Percentiles rank a stretch among this genome's conserved stretches.
Evolutionary conservation across 37 sponge, comb jelly and placozoan genomes (phyloP).

Genomic region (Oopsacas minuta): DNA sequence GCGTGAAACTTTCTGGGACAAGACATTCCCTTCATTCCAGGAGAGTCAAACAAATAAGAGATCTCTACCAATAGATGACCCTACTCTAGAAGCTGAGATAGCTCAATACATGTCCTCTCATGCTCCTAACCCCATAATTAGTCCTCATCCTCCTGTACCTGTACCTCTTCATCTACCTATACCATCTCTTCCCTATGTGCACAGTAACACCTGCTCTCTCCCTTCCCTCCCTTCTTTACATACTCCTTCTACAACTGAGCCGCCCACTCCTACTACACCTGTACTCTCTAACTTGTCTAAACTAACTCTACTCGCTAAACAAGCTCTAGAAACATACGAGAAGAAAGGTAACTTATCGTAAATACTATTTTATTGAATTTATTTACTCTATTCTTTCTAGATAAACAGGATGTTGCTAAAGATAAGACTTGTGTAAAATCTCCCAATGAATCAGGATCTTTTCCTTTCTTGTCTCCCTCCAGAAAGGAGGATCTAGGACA

Average conservation of each 20-base stretch:
- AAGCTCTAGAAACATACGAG: neutral
- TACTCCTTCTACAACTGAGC: neutral
- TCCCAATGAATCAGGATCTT: neutral
- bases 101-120: neutral
- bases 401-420: neutral
- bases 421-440: neutral
- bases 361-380: neutral
- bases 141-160: neutral
- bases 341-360: neutral
- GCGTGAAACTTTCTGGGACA: constrained; percentile 3
- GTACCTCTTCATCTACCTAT: neutral
- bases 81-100: neutral
- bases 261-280: neutral
- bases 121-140: neutral
- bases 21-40: constrained; percentile 8
- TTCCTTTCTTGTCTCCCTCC: neutral
- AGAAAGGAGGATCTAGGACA: neutral
- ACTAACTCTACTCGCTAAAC: too few species aligned
- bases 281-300: neutral
- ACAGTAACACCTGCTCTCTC: neutral
- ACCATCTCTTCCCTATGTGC: neutral
- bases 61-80: neutral
- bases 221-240: neutral
- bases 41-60: neutral
- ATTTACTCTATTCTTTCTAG: neutral